Evolutionary conservation across 2,888 invertebrate genomes (phyloP), one percentile per base, ranked within the genome.

Genomic region (Amphipyra tragopoginis): DNA sequence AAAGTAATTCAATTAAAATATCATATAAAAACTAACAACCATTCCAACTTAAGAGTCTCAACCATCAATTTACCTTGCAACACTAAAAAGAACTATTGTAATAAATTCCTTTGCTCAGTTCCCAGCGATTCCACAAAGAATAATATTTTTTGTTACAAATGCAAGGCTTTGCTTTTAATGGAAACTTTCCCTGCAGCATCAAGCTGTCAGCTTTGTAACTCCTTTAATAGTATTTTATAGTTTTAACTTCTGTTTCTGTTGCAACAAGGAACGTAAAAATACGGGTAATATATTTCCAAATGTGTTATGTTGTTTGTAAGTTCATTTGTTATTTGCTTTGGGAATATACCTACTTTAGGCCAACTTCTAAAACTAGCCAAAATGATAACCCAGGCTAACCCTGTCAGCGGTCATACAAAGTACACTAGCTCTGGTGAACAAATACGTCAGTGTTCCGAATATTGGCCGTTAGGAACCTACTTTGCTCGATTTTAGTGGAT

Each of bases 171-270:
- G 51, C 73, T 71, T 77, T 77, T 77, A 80, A 80, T 80, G 63
- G 70, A 80, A 80, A 80, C 61, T 80, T 78, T 79, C 55, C 13
- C 48, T 56, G 71, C 48, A 57, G 71, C 65, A 65, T 77, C 68
- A 69, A 52, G 62, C 72, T 75, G 78, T 77, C 78, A 75, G 65
- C 66, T 69, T 50, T 58, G 71, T 68, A 61, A 68, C 77, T 74
- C 68, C 54, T 77, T 65, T 77, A 77, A 72, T 64, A 62, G 80
- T 77, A 66, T 79, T 74, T 79, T 71, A 77, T 74, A 65, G 77
- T 79, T 71, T 66, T 65, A 69, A 65, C 63, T 77, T 77, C 51
- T 60, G 56, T 77, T 65, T 50, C 36, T 43, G 44, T 44, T 57
- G 34, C 29, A 36, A 10, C 9, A 1, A 14, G 40, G 33, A 55